Percentiles rank a stretch among this genome's conserved stretches.
Evolutionary conservation across 2,797 vertebrate species (phyloP).

Genomic region (Paedocypris micromegethes): DNA sequence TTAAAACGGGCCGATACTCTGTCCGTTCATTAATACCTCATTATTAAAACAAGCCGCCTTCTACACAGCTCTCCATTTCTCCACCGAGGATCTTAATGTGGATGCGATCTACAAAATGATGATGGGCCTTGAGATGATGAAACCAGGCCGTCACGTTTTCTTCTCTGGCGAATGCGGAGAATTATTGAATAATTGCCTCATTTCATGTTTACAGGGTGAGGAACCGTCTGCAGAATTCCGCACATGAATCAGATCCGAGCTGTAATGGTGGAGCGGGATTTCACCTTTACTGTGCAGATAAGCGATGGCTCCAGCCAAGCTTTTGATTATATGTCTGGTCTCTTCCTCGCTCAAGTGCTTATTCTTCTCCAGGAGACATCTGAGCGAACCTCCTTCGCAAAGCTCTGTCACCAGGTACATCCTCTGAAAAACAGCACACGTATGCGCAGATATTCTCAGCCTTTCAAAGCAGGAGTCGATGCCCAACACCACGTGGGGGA

Average conservation of each 20-base stretch:
- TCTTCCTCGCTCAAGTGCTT: constrained; percentile 77
- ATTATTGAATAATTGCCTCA: no score
- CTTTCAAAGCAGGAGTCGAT: background rate
- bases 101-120: constrained; percentile 44
- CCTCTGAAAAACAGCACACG: constrained; percentile 61
- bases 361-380: constrained; percentile 69
- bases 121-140: constrained; percentile 43
- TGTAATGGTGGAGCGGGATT: background rate
- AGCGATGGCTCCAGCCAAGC: constrained; percentile 70
- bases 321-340: constrained; percentile 74
- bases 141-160: constrained; percentile 14
- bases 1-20: constrained; percentile 57
- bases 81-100: constrained; percentile 49
- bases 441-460: constrained; percentile 7
- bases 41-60: constrained; percentile 57
- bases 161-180: no score
- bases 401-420: constrained; percentile 82
- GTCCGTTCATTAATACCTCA: constrained; percentile 55
- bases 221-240: background rate
- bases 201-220: background rate
- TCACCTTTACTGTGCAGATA: constrained; percentile 81
- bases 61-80: constrained; percentile 32
- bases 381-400: constrained; percentile 78
- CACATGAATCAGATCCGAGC: background rate
- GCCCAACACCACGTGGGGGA: constrained; percentile 3